Conservation (phyloP, 2,113 vertebrate genomes). For the Cheilinus undulatus region DNA sequence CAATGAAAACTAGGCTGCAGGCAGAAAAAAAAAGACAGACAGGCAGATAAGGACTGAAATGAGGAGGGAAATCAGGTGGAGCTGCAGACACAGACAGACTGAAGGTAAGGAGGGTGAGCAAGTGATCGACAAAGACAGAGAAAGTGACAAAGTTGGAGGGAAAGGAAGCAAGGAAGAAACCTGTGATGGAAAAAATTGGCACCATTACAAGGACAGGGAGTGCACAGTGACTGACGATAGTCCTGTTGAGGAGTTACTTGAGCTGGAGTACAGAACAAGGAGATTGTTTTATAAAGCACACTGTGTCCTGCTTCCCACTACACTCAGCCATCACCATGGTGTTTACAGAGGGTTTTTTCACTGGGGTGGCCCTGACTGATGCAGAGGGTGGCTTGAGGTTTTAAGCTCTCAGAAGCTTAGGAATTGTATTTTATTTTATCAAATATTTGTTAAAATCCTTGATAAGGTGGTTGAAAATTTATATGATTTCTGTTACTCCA, state of each 20-base stretch:
- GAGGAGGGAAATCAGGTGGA: slow-evolving; percentile 14
- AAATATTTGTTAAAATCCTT: no score
- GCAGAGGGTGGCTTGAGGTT: no score
- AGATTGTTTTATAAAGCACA: slow-evolving; percentile 21
- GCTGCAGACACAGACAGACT: slow-evolving; percentile 3
- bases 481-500: no score
- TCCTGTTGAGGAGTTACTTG: background rate
- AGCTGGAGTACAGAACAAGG: slow-evolving; percentile 17
- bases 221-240: slow-evolving; percentile 3
- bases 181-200: slow-evolving; percentile 13
- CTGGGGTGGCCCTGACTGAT: background rate
- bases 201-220: slow-evolving; percentile 10
- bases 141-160: background rate
- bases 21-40: slow-evolving; percentile 28
- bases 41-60: slow-evolving; percentile 25
- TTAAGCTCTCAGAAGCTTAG: no score
- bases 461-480: no score
- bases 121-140: background rate
- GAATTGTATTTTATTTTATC: no score
- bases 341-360: background rate
- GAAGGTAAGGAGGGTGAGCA: background rate
- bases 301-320: slow-evolving; percentile 3
- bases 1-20: slow-evolving; percentile 40
- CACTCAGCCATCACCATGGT: slow-evolving; percentile 2
- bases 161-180: background rate